phyloP scores from a whole-genome alignment of 35 echinoderm and acorn worm genomes.

The Lytechinus variegatus region DNA sequence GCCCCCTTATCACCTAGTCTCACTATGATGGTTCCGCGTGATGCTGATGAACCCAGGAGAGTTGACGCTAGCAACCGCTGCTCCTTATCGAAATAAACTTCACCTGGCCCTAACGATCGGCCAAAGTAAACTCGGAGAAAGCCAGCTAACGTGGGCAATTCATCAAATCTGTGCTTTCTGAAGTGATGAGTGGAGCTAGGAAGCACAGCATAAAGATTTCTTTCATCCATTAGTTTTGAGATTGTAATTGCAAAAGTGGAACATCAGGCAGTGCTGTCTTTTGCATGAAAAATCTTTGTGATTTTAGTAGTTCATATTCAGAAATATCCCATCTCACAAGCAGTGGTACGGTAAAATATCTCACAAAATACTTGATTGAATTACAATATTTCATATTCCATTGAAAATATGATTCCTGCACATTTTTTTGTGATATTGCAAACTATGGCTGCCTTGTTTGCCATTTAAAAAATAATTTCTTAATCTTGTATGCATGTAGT shows the following conservation, averaged over 20 bases:
- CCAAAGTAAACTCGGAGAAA: not conserved
- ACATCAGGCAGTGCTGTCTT: not conserved
- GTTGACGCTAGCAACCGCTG: not conserved
- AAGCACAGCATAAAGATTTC: not conserved
- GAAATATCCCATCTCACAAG: too few relatives aligned
- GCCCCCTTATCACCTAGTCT: not conserved
- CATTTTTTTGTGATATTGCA: too few relatives aligned
- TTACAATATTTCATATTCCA: too few relatives aligned
- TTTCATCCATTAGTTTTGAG: not conserved
- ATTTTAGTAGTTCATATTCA: too few relatives aligned
- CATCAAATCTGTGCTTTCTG: not conserved
- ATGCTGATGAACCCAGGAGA: not conserved
- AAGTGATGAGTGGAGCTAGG: not conserved
- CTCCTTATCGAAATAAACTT: slow-evolving; percentile 5
- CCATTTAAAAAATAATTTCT: too few relatives aligned
- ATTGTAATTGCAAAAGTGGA: not conserved
- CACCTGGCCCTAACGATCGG: not conserved
- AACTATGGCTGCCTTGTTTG: too few relatives aligned
- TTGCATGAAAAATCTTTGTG: not conserved
- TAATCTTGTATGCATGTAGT: too few relatives aligned
- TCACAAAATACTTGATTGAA: too few relatives aligned
- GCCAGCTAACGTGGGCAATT: not conserved
- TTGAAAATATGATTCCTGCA: too few relatives aligned
- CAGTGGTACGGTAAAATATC: too few relatives aligned
- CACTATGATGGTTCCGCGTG: not conserved